Percentiles rank a stretch among this genome's conserved stretches.
Conservation (phyloP, 2,888 invertebrate species). For the Criorhina ranunculi region DNA sequence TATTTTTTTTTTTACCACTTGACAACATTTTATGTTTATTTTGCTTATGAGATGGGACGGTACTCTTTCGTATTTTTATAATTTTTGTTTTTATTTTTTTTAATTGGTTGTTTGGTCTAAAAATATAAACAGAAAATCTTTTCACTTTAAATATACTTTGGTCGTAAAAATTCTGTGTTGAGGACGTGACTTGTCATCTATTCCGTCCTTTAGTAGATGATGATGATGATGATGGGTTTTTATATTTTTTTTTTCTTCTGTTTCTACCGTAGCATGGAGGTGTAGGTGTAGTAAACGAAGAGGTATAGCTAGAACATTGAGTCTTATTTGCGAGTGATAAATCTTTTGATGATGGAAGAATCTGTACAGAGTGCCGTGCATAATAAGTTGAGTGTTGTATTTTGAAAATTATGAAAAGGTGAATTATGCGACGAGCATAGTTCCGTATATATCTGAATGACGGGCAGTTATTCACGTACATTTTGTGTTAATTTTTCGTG, state of each 20-base stretch:
- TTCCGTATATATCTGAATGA: not conserved
- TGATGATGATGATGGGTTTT: conserved; percentile 30
- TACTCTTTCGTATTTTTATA: too few species aligned
- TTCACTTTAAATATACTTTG: conserved; percentile 32
- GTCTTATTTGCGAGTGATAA: conserved; percentile 53
- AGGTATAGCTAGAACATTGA: not conserved
- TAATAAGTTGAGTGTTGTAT: not conserved
- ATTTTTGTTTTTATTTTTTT: conserved; percentile 21
- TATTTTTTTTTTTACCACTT: conserved; percentile 7
- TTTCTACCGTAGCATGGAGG: not conserved
- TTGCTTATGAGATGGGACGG: conserved; percentile 5
- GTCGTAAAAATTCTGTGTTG: conserved; percentile 28
- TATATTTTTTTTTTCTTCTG: conserved; percentile 23
- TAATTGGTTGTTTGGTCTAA: conserved; percentile 51
- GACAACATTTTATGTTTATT: conserved; percentile 17
- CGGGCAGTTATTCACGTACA: conserved; percentile 10
- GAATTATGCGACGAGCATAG: conserved; percentile 15
- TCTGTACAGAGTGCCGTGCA: conserved; percentile 9
- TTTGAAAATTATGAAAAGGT: conserved; percentile 10
- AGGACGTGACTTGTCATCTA: conserved; percentile 66
- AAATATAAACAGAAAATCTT: conserved; percentile 42
- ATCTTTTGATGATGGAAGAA: conserved; percentile 43
- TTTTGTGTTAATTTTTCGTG: conserved; percentile 35
- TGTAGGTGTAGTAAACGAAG: conserved; percentile 7
- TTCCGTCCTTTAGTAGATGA: conserved; percentile 40